Base-by-base conservation (phyloP, 2,797 vertebrate species). In the Hipposideros larvatus region DNA sequence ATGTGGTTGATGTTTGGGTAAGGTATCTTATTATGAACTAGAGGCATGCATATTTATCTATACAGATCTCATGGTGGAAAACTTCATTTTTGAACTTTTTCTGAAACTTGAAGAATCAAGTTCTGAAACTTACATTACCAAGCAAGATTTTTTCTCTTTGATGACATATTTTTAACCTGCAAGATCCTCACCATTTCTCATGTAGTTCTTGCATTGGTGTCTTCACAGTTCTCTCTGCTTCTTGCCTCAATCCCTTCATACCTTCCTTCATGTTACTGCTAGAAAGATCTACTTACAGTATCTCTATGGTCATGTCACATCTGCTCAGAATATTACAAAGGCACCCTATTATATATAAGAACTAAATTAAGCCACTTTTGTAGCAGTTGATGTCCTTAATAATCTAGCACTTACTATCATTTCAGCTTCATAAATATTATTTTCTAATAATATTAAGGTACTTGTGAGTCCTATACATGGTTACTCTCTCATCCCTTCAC, bases 1-100 rank as follows among this genome's bases (percentile, higher is more conserved):
- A 73, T 73, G 66, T 80, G 41, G 0, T 24, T 97, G 96, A 90
- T 96, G 97, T 93, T 97, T 95, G 97, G 84, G 70, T 89, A 91
- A 77, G 91, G 66, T 66, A 92, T 91, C 71, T 97, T 78, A 86
- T 92, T 94, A 80, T 84, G 15, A 91, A 88, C 43, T 26, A 37
- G 78, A 92, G 46, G 41, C 14, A 21, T 65, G 46, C 55, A 61
- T 91, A 87, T 91, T 96, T 96, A 88, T 92, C 89, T 94, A 66
- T 4, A 55, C 11, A 73, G 48, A 87, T 87, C 61, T 43, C 51
- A n/a, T 34, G 66, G n/a, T 95, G 24, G 53, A 95, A 97, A 95
- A 91, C 26, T 57, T 91, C 11, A 41, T 80, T 75, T 51, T 63
- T 65, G n/a, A 82, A 66, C 28, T 92, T 85, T 37, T 37, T 77